These are phyloP conservation scores for Patiria pectinifera DNA, from an alignment of 53 echinoderm and acorn worm genomes.

Conservation along the genomic window DNA sequence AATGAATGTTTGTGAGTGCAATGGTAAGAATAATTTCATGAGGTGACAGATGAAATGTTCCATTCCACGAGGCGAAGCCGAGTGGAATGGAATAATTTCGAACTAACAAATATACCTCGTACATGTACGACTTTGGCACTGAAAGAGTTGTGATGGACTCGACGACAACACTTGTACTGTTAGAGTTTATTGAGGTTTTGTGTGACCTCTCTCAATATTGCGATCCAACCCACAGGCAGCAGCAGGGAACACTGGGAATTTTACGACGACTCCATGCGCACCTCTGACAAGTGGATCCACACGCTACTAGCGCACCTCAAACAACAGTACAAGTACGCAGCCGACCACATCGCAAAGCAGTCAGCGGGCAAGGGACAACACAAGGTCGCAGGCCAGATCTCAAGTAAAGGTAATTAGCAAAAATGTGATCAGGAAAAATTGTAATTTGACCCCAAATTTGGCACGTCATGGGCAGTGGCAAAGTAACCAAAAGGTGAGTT, in stretches of 20 bases:
- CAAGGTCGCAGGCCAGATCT: conserved; percentile 36
- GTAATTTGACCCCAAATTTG: neutral
- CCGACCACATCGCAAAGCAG: conserved; percentile 59
- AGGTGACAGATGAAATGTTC: too few species aligned
- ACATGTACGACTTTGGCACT: too few species aligned
- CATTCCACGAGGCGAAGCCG: too few species aligned
- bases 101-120: too few species aligned
- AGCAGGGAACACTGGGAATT: conserved; percentile 91
- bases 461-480: neutral
- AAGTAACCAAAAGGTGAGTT: too few species aligned
- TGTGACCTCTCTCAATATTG: neutral
- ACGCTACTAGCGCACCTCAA: conserved; percentile 93
- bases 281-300: conserved; percentile 91
- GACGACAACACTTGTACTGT: too few species aligned
- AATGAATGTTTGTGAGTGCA: too few species aligned
- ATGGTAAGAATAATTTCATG: too few species aligned
- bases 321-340: conserved; percentile 85
- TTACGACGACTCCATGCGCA: conserved; percentile 88
- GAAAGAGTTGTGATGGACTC: too few species aligned
- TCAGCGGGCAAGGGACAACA: neutral
- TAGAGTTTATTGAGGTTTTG: too few species aligned
- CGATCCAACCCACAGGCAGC: conserved; percentile 68
- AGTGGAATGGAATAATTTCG: too few species aligned
- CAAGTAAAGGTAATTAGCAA: conserved; percentile 48
- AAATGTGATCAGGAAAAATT: neutral